These are phyloP conservation scores for Heliconius ismenius DNA, from an alignment of 2,888 invertebrate species.

Conservation along the genomic window DNA sequence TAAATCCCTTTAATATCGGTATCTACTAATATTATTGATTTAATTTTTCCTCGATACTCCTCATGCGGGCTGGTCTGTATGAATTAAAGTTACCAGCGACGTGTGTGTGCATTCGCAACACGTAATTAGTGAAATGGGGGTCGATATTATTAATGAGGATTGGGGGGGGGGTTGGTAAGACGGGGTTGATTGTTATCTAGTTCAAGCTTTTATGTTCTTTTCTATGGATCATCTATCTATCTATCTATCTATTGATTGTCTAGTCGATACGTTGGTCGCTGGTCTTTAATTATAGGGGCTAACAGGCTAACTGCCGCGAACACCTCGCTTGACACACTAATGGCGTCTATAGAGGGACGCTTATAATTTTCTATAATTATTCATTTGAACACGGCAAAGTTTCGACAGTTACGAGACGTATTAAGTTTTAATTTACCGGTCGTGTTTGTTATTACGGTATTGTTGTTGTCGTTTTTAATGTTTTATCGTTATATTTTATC, in stretches of 20 bases:
- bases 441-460: slow-evolving; percentile 45
- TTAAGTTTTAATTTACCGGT: slow-evolving; percentile 55
- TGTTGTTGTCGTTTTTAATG: slow-evolving; percentile 38
- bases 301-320: slow-evolving; percentile 71
- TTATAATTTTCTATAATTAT: slow-evolving; percentile 75
- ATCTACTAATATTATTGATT: slow-evolving; percentile 55
- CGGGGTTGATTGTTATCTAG: slow-evolving; percentile 74
- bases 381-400: slow-evolving; percentile 68
- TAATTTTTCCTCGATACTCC: slow-evolving; percentile 67
- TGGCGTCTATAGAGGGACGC: slow-evolving; percentile 61
- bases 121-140: slow-evolving; percentile 79
- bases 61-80: slow-evolving; percentile 64
- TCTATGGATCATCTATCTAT: slow-evolving; percentile 62
- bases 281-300: slow-evolving; percentile 77
- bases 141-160: slow-evolving; percentile 81
- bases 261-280: slow-evolving; percentile 72
- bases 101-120: slow-evolving; percentile 76
- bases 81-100: slow-evolving; percentile 32
- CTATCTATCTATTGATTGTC: slow-evolving; percentile 70
- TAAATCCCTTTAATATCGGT: slow-evolving; percentile 56
- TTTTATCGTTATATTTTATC: slow-evolving; percentile 28
- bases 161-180: slow-evolving; percentile 49
- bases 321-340: slow-evolving; percentile 78
- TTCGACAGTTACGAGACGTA: slow-evolving; percentile 62
- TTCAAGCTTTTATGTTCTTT: slow-evolving; percentile 79